These are phyloP conservation scores for Electrona antarctica DNA, from an alignment of 2,113 vertebrate genomes.

Conservation along the genomic window DNA sequence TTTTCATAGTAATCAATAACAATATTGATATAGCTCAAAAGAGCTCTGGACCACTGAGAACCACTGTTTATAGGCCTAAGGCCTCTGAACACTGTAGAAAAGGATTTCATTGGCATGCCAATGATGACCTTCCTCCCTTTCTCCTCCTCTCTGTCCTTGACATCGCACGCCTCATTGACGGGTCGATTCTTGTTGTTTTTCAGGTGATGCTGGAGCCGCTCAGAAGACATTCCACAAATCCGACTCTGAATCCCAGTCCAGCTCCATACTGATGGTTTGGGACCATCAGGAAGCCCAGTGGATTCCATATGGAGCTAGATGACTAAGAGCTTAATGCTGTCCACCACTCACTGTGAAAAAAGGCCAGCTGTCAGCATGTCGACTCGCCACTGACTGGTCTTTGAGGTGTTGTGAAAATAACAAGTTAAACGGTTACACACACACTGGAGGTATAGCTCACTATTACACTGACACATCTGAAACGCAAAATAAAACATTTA, in stretches of 20 bases:
- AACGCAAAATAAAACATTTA: constrained; percentile 28
- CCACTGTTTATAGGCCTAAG: too few relatives aligned
- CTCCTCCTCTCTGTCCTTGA: constrained; percentile 2
- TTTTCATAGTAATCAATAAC: too few relatives aligned
- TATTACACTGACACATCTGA: constrained; percentile 10
- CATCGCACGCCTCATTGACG: not conserved
- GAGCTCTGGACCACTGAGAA: too few relatives aligned
- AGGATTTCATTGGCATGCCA: not conserved
- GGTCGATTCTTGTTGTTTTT: constrained; percentile 28
- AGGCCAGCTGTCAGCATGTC: constrained; percentile 12
- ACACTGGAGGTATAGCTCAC: constrained; percentile 28
- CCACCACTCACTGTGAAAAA: constrained; percentile 22
- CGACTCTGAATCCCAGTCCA: constrained; percentile 10
- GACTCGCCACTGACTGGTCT: constrained; percentile 31
- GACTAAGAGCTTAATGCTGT: constrained; percentile 35
- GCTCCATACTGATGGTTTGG: constrained; percentile 33
- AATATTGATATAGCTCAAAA: too few relatives aligned
- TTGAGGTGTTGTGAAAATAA: constrained; percentile 46
- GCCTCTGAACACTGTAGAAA: not conserved
- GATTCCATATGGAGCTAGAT: constrained; percentile 39
- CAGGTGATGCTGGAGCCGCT: constrained; percentile 62
- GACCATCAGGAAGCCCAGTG: constrained; percentile 21
- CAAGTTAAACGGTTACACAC: constrained; percentile 51
- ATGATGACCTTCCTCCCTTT: not conserved
- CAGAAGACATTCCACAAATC: constrained; percentile 33